These are phyloP conservation scores for Aelia acuminata DNA, from an alignment of 2,888 invertebrate genomes.

Conservation along the genomic window DNA sequence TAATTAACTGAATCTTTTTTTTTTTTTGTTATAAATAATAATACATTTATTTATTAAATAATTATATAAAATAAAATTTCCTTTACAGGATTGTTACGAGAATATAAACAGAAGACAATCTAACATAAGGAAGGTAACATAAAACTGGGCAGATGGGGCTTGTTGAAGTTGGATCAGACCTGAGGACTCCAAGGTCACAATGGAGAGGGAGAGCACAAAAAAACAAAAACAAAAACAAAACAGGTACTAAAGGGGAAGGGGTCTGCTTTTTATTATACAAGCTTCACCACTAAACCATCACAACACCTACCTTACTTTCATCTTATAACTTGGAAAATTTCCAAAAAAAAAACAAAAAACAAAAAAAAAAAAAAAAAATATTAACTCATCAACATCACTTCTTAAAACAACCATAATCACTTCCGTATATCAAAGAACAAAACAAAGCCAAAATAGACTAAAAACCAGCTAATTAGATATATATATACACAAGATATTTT, in stretches of 20 bases:
- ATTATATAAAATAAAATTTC: neutral
- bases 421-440: neutral
- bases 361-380: neutral
- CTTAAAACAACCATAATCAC: neutral
- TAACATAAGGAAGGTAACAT: constrained; percentile 3
- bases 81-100: neutral
- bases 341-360: too few relatives aligned
- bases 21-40: neutral
- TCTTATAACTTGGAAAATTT: neutral
- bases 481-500: neutral
- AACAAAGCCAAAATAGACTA: neutral
- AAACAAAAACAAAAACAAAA: constrained; percentile 14
- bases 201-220: neutral
- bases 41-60: neutral
- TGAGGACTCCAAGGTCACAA: neutral
- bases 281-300: neutral
- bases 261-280: neutral
- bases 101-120: neutral
- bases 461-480: neutral
- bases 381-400: neutral
- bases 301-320: neutral
- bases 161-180: neutral
- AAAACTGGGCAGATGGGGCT: neutral
- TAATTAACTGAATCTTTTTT: too few relatives aligned
- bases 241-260: neutral